phyloP scores from a whole-genome alignment of 2,797 vertebrate genomes.

The Pangasius mekongensis region DNA sequence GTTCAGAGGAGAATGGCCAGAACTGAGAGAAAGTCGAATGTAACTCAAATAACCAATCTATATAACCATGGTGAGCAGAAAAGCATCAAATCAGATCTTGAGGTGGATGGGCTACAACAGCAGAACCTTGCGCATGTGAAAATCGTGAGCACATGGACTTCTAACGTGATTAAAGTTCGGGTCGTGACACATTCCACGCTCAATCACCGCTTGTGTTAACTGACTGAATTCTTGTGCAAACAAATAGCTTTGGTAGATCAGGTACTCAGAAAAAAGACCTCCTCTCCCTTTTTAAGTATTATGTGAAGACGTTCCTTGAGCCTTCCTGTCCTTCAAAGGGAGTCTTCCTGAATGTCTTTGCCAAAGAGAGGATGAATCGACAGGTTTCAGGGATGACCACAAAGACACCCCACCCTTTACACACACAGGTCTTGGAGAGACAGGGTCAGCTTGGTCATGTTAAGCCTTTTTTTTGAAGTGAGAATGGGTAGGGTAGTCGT shows the following conservation, averaged over 20 bases:
- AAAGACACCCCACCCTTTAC: constrained; percentile 56
- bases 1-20: not conserved
- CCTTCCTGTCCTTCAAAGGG: constrained; percentile 25
- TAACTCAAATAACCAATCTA: not conserved
- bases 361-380: constrained; percentile 45
- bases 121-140: not conserved
- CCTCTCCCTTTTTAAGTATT: constrained; percentile 16
- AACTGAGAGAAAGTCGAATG: not conserved
- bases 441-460: constrained; percentile 61
- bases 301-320: not conserved
- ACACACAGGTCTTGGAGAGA: constrained; percentile 54
- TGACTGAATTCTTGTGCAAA: constrained; percentile 5
- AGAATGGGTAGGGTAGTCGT: constrained; percentile 59
- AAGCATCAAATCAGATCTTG: constrained; percentile 1
- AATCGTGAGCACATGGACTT: not conserved
- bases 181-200: not conserved
- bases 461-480: constrained; percentile 69
- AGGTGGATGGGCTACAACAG: not conserved
- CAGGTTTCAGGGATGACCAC: constrained; percentile 32
- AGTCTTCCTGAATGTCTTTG: constrained; percentile 27
- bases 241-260: constrained; percentile 16
- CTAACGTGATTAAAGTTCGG: not conserved
- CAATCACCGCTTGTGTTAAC: not conserved
- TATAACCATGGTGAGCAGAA: not conserved
- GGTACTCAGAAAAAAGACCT: not conserved